A percentile compares a stretch with the other conserved stretches of the same genome.
phyloP scores from a whole-genome alignment of 2,888 invertebrate genomes.

The Drepanosiphum platanoidis region DNA sequence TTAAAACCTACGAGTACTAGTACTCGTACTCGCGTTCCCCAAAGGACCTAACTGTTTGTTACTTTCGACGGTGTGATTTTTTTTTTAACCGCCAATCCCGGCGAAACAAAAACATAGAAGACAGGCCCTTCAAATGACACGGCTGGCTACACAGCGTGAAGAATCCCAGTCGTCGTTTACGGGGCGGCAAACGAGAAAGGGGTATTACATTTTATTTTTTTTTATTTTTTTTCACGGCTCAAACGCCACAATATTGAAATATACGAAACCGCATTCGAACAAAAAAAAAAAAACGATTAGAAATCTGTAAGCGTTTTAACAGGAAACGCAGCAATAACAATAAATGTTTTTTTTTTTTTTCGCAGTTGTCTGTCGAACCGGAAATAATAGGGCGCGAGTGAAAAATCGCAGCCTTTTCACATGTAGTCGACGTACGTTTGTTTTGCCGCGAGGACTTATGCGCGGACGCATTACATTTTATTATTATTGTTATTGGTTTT shows the following conservation, averaged over 20 bases:
- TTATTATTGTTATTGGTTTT: conserved; percentile 62
- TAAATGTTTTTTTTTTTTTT: conserved; percentile 43
- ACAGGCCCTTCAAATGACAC: conserved; percentile 24
- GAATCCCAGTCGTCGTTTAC: conserved; percentile 14
- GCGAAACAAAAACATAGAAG: conserved; percentile 12
- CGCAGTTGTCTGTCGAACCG: conserved; percentile 36
- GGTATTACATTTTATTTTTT: not conserved
- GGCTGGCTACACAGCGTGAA: conserved; percentile 37
- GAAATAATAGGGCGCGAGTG: conserved; percentile 59
- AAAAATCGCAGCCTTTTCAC: conserved; percentile 53
- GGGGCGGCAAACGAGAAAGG: conserved; percentile 50
- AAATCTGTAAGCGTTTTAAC: conserved; percentile 43
- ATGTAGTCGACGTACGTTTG: conserved; percentile 31
- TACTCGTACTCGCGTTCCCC: not conserved
- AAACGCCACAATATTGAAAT: conserved; percentile 55
- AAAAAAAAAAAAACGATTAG: conserved; percentile 45
- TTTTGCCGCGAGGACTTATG: conserved; percentile 43
- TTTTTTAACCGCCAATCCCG: conserved; percentile 47
- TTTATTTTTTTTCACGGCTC: not conserved
- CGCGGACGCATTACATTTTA: conserved; percentile 50
- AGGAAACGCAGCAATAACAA: conserved; percentile 48
- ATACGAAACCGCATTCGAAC: conserved; percentile 29
- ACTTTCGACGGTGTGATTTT: conserved; percentile 17
- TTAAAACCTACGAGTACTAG: not conserved
- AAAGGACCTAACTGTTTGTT: not conserved